These are phyloP conservation scores for Labeo rohita DNA, from an alignment of 2,113 vertebrate genomes.

Conservation along the genomic window DNA sequence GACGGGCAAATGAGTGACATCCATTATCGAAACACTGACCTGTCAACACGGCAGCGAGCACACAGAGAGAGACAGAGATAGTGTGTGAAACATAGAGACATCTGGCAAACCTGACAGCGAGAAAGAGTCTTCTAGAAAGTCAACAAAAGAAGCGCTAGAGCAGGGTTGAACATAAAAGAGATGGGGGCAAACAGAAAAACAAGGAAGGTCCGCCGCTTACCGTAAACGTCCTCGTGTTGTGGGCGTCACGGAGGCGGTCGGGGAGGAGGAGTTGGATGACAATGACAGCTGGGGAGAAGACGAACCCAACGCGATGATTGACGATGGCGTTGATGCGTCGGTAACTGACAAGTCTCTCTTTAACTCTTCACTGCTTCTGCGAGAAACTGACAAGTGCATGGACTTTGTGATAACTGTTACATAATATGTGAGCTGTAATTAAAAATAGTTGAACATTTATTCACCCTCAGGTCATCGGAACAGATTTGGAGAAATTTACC, in stretches of 20 bases:
- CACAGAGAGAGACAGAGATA: background rate
- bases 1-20: constrained; percentile 24
- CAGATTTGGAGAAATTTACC: background rate
- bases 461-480: background rate
- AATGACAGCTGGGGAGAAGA: constrained; percentile 82
- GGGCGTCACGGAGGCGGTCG: constrained; percentile 83
- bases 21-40: constrained; percentile 14
- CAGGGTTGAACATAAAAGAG: background rate
- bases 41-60: constrained; percentile 20
- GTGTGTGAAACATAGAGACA: background rate
- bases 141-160: constrained; percentile 25
- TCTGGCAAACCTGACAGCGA: background rate
- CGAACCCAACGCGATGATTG: constrained; percentile 80
- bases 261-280: constrained; percentile 75
- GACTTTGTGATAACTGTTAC: background rate
- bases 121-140: constrained; percentile 10
- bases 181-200: background rate
- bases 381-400: constrained; percentile 71
- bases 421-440: background rate
- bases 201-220: constrained; percentile 61
- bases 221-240: constrained; percentile 83
- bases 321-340: constrained; percentile 77
- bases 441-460: background rate
- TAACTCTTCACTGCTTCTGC: constrained; percentile 85
- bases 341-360: constrained; percentile 81